Evolutionary conservation across 2,113 vertebrate genomes (phyloP).

Genomic region (Bettongia penicillata): DNA sequence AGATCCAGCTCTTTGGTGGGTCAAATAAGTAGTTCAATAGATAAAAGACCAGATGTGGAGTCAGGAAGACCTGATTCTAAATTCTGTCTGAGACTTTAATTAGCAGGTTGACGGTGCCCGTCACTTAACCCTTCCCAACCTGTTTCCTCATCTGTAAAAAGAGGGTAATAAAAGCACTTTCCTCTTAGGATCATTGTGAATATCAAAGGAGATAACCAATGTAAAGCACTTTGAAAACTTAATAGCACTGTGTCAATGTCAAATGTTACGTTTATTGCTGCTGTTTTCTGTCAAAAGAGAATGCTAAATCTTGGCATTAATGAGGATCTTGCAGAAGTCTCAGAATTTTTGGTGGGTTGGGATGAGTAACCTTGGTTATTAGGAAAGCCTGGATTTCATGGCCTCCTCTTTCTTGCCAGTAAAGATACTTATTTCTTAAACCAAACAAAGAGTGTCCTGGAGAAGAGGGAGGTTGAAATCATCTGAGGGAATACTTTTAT

Average conservation of each 20-base stretch:
- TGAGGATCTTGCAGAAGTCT: neutral
- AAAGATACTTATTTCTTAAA: neutral
- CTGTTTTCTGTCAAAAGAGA: neutral
- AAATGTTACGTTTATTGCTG: neutral
- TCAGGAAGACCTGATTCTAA: neutral
- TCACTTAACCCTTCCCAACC: neutral
- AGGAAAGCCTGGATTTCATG: neutral
- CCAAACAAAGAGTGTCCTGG: neutral
- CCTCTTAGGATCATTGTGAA: neutral
- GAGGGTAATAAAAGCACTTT: neutral
- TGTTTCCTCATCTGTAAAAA: neutral
- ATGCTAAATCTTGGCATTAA: neutral
- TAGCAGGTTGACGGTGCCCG: neutral
- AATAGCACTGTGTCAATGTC: neutral
- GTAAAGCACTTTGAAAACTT: neutral
- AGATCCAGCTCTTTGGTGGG: neutral
- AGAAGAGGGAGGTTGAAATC: neutral
- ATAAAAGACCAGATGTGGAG: neutral
- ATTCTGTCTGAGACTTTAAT: neutral
- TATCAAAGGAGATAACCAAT: neutral
- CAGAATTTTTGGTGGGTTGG: neutral
- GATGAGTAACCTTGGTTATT: neutral
- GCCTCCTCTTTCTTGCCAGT: neutral
- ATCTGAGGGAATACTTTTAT: neutral
- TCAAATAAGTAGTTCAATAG: no score